These are phyloP conservation scores for Rhagoletis zephyria DNA, from an alignment of 1,140 invertebrate species.

Conservation along the genomic window DNA sequence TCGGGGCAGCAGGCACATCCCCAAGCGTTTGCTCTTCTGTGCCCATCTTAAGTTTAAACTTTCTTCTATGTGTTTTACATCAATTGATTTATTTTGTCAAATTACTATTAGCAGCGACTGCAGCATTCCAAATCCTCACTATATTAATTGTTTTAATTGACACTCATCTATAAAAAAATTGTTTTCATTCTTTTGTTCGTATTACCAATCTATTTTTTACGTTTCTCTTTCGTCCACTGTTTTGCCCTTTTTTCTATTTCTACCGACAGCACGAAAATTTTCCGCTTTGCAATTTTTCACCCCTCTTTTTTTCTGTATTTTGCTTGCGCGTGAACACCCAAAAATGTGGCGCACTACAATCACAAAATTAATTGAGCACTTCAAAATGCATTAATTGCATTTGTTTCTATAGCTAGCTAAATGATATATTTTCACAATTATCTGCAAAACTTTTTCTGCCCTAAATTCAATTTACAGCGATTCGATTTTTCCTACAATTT, in stretches of 20 bases:
- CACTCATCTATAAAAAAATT: not conserved
- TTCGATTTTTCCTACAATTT: not conserved
- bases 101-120: too few relatives aligned
- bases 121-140: not conserved
- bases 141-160: slow-evolving; percentile 17
- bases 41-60: not conserved
- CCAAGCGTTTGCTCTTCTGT: slow-evolving; percentile 12
- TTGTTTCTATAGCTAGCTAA: not conserved
- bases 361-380: not conserved
- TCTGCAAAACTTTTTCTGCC: slow-evolving; percentile 34
- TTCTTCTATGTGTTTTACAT: not conserved
- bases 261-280: slow-evolving; percentile 25
- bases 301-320: slow-evolving; percentile 43
- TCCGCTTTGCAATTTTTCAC: slow-evolving; percentile 35
- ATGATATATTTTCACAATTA: slow-evolving; percentile 13
- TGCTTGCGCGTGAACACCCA: slow-evolving; percentile 22
- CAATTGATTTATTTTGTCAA: not conserved
- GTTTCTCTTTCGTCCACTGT: not conserved
- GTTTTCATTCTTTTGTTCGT: not conserved
- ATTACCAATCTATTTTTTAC: not conserved
- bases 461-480: slow-evolving; percentile 18
- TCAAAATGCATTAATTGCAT: not conserved
- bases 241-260: slow-evolving; percentile 30
- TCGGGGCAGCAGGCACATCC: not conserved
- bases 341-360: not conserved